Base-by-base conservation (phyloP, 2,113 vertebrate genomes). In the Bufo gargarizans region DNA sequence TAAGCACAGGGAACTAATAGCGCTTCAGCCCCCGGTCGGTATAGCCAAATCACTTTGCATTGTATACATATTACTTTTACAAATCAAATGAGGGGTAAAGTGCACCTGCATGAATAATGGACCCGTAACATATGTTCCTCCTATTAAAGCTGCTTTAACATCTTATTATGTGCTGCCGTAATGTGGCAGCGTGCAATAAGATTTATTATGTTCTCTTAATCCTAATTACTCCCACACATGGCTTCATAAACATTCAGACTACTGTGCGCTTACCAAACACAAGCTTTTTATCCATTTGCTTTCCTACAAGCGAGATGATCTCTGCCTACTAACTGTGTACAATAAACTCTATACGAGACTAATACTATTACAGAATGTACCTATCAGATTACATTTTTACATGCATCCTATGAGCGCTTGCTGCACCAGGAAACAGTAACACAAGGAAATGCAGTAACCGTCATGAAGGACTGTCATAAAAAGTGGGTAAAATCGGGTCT, bases 61-160 rank as follows among this genome's bases (percentile, higher is more conserved):
- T 84, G 59, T 78, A 89, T 89, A 89, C 84, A 89, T 89, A 89
- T 78, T 89, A 89, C 72, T 53, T 84, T 78, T 69, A 65, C 82
- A 84, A 84, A 69, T 78, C 49, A 84, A 89, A 89, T 84, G 87
- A 88, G 22, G 82, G 81, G 87, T 84, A 78, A 84, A 84, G 82
- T 67, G 82, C 87, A 78, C 87, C 72, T 89, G 45, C 82, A 89
- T 89, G 82, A 89, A 49, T 89, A 89, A 89, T 78, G 82, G 72
- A 58, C n/a, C 55, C 22, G 33, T 10, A 89, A 84, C 82, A 89
- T 77, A 89, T 88, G 80, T 89, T 78, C 61, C 81, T 84, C 72
- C 49, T 84, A 84, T 83, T 89, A 84, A 61, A 67, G 69, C 58
- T 58, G 87, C 43, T 84, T 84, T 63, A 84, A 58, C 74, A 65